A percentile compares a stretch with the other conserved stretches of the same genome.
phyloP scores from a whole-genome alignment of 2,797 vertebrate genomes.

The Florisuga fusca region DNA sequence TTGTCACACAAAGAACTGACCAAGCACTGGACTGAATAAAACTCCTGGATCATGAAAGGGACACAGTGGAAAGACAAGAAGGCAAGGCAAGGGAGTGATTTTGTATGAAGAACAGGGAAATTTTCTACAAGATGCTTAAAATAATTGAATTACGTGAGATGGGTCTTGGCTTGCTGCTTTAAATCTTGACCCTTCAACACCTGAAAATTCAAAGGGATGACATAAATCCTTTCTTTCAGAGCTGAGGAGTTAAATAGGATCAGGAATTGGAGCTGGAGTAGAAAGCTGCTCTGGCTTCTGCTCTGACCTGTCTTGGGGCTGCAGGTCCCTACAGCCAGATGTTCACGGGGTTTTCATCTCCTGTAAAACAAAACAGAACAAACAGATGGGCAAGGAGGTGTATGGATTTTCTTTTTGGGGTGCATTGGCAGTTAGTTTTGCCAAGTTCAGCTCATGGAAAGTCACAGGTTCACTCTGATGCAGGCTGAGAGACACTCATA shows the following conservation, averaged over 20 bases:
- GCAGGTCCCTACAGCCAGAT: background rate
- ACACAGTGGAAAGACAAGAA: background rate
- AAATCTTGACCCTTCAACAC: background rate
- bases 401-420: background rate
- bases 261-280: background rate
- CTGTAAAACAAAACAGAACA: background rate
- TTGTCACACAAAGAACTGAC: background rate
- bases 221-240: background rate
- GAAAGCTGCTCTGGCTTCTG: background rate
- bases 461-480: background rate
- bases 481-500: background rate
- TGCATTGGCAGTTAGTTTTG: background rate
- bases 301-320: background rate
- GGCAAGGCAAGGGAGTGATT: background rate
- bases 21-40: background rate
- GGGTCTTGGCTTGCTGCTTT: background rate
- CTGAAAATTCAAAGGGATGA: background rate
- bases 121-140: background rate
- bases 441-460: background rate
- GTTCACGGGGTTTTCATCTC: background rate
- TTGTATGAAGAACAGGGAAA: background rate
- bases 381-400: background rate
- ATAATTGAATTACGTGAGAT: background rate
- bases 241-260: background rate
- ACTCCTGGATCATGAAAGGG: background rate